phyloP scores from a whole-genome alignment of 1,140 invertebrate species.

The Zelostemma sp. region DNA sequence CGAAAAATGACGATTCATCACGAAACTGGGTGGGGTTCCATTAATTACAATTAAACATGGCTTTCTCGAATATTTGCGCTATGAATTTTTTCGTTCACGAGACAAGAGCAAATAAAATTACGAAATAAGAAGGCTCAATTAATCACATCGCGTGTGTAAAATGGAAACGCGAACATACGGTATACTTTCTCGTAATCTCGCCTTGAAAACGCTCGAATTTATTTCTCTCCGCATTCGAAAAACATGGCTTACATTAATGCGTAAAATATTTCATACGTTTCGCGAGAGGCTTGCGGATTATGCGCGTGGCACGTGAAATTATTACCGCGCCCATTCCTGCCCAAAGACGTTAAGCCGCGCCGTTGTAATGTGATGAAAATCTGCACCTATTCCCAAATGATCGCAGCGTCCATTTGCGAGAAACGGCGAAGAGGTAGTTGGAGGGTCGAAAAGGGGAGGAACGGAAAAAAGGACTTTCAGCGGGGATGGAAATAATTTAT shows the following conservation, averaged over 20 bases:
- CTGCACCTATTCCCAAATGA: slow-evolving; percentile 9
- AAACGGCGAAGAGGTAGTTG: neutral
- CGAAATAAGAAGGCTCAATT: neutral
- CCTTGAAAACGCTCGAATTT: slow-evolving; percentile 2
- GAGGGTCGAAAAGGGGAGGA: neutral
- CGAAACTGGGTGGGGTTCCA: neutral
- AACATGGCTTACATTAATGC: slow-evolving; percentile 7
- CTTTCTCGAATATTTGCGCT: too few species aligned
- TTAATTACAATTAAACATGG: neutral
- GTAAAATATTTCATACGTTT: slow-evolving; percentile 15
- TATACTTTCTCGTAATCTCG: slow-evolving; percentile 4
- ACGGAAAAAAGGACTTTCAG: neutral
- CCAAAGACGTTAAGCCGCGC: slow-evolving; percentile 1
- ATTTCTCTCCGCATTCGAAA: neutral
- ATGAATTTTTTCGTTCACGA: neutral
- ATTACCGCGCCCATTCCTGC: neutral
- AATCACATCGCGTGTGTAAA: neutral
- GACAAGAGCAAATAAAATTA: neutral
- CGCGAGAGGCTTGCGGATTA: slow-evolving; percentile 6
- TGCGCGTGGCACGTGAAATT: neutral
- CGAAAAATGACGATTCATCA: too few species aligned
- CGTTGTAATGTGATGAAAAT: slow-evolving; percentile 13
- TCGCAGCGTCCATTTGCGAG: neutral
- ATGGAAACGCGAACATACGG: neutral
- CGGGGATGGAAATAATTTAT: slow-evolving; percentile 22